phyloP scores from a whole-genome alignment of 2,113 vertebrate species.

The Globicephala melas region DNA sequence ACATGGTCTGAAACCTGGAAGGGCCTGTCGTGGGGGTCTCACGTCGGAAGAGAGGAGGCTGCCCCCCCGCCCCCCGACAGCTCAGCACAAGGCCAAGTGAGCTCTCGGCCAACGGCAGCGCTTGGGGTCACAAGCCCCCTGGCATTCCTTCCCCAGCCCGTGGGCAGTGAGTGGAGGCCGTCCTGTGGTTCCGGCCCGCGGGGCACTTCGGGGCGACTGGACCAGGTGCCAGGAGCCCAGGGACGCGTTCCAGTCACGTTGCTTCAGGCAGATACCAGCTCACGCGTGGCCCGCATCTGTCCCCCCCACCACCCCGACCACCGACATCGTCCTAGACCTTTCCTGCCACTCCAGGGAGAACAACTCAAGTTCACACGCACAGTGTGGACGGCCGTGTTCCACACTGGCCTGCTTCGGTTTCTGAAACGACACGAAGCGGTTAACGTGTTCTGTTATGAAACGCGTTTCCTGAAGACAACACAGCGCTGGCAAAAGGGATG shows the following conservation, averaged over 20 bases:
- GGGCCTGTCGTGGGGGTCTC: background rate
- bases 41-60: background rate
- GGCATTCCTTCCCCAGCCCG: fast-evolving
- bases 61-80: fast-evolving
- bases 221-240: background rate
- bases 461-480: fast-evolving
- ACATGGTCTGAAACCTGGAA: background rate
- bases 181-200: fast-evolving
- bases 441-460: too few relatives aligned
- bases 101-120: background rate
- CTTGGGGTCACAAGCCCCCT: background rate
- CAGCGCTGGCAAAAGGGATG: fast-evolving
- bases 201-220: fast-evolving
- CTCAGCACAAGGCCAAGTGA: fast-evolving
- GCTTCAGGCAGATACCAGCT: background rate
- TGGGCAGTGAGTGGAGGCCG: fast-evolving
- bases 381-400: fast-evolving
- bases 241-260: fast-evolving
- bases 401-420: background rate
- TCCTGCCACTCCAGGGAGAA: background rate
- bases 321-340: background rate
- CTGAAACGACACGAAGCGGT: fast-evolving
- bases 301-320: too few relatives aligned
- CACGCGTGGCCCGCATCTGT: fast-evolving
- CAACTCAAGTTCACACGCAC: background rate